Evolutionary conservation across 2,113 vertebrate species (phyloP), one percentile per base, ranked within the genome.

Genomic region (Nothoprocta pentlandii): DNA sequence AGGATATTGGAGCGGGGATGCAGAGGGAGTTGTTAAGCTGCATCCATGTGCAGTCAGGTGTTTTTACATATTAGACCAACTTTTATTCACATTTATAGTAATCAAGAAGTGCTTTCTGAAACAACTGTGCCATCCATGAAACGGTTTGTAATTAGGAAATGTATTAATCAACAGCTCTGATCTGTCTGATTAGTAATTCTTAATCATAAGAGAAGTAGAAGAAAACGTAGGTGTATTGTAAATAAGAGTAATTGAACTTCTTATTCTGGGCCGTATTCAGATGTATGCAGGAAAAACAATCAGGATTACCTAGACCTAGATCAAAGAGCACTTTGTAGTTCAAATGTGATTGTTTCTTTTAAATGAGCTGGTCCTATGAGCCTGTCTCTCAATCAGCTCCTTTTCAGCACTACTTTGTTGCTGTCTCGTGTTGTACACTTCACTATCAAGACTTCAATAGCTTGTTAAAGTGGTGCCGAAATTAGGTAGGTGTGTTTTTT

Each of bases 81-180:
- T 75, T 87, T 71, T 84, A 69, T 87, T 68, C 26, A 6, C 63
- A 28, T 36, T 77, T 83, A n/a, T 84, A 42, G n/a, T 91, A 89
- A 90, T 95, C 82, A 82, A 58, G 46, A 86, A 93, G 53, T 56
- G 36, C 42, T 79, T 89, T 95, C 90, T 85, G 85, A 90, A 93
- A 68, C 66, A 94, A 87, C 91, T 96, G 88, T 77, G 44, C 59
- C 13, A 63, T 74, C 79, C 79, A 36, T 67, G 79, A 44, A 86
- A 53, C 69, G 92, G 46, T 62, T 84, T 89, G 41, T 92, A 95
- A 92, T 94, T 94, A 87, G 69, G 53, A 91, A 94, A 44, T 94
- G 58, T 69, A 74, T 91, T 92, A 92, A 92, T 96, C 88, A 94
- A 62, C 85, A 47, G 63, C 76, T 85, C 70, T 89, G 13, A 69